Base-by-base conservation (phyloP, 2,888 invertebrate genomes). In the Yponomeuta sedellus region DNA sequence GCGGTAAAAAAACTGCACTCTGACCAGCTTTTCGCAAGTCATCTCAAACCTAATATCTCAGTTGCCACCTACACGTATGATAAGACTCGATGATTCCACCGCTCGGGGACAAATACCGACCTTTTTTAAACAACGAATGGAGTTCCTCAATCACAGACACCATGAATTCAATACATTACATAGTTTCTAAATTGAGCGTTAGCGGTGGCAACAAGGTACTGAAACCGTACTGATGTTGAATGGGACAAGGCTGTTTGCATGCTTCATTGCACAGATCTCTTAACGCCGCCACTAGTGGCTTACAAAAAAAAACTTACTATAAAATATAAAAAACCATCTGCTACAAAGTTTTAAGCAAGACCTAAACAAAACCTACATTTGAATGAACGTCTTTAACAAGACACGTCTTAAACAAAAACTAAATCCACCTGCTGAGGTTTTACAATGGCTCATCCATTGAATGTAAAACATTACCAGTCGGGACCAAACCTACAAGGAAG, bases 241-340 rank as follows among this genome's bases (percentile, higher is more conserved):
- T 52, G 44, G 44, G 44, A 52, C 44, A 52, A 52, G 44, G 44
- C 16, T 52, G 44, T 52, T 52, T 52, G 44, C 44, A 52, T 4
- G 44, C 44, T 52, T 52, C 44, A 52, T 52, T 52, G 44, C 44
- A 52, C 44, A 52, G 44, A 52, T 52, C 44, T 52, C 44, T 52
- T 52, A 52, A 52, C 44, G 8, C 44, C 5, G 16, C 16, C 16
- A 16, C 44, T 52, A 16, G 16, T 52, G 16, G 44, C 44, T 52
- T 52, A 44, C 44, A 44, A n/a, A n/a, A 52, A 52, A 52, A 52
- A 3, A 16, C 4, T 52, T 52, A 16, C 12, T 52, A 16, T 52
- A 16, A 16, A 52, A 6, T 0, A 16, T 6, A 52, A 16, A 52
- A 16, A 52, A 2, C 16, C 4, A 16, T 16, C 44, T 52, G 16